Percentiles rank a stretch among this genome's conserved stretches.
Conservation (phyloP, 2,113 vertebrate species). For the Cottus gobio region DNA sequence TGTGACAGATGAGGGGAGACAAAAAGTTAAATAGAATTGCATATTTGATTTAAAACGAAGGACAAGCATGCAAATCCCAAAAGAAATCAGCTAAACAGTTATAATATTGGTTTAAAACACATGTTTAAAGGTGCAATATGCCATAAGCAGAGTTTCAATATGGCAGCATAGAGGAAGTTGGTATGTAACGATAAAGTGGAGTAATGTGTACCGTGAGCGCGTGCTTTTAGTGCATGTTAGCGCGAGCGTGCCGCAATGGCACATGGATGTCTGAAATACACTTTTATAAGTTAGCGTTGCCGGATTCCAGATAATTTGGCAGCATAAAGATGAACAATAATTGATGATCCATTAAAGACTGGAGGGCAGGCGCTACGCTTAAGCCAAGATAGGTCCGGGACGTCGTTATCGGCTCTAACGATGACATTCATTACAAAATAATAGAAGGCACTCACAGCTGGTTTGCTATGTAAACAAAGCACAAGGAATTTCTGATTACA, state of each 20-base stretch:
- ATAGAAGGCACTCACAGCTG: no score
- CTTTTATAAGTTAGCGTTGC: neutral
- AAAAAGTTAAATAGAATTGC: neutral
- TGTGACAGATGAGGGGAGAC: conserved; percentile 24
- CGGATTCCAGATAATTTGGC: neutral
- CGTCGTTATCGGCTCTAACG: no score
- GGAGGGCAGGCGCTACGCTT: no score
- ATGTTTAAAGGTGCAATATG: no score
- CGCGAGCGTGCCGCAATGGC: neutral
- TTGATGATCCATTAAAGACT: neutral
- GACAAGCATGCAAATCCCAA: neutral
- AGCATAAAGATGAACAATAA: neutral
- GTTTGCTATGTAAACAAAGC: no score
- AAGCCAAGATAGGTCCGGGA: no score
- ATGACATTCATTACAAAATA: no score
- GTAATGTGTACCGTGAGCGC: neutral
- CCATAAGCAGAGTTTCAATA: no score
- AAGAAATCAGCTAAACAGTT: neutral
- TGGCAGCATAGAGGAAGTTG: no score
- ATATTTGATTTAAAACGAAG: neutral
- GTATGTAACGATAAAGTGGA: no score
- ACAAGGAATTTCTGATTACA: no score
- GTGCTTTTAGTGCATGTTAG: neutral
- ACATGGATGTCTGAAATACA: neutral
- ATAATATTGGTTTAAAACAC: neutral